Conservation (phyloP, 2,888 invertebrate species). For the Subacronicta megacephala region DNA sequence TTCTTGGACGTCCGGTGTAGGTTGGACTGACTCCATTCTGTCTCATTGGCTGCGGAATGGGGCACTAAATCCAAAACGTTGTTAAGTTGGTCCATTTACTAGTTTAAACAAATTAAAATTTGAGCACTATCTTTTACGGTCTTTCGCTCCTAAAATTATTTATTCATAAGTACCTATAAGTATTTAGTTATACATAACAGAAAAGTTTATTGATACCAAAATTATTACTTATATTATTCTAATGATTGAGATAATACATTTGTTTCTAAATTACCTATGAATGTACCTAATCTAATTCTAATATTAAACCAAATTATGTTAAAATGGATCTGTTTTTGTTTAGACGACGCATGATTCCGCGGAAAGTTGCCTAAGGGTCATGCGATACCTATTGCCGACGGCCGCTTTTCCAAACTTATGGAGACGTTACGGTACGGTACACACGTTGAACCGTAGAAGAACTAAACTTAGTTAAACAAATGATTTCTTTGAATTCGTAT, state of each 20-base stretch:
- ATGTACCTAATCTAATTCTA: neutral
- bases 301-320: neutral
- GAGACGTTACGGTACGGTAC: too few relatives aligned
- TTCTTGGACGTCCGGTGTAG: slow-evolving; percentile 76
- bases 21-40: slow-evolving; percentile 80
- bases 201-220: too few relatives aligned
- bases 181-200: slow-evolving; percentile 3
- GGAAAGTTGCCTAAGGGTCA: neutral
- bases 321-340: neutral
- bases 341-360: too few relatives aligned
- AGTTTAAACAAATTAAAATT: slow-evolving; percentile 37
- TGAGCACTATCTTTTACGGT: slow-evolving; percentile 34
- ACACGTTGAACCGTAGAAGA: neutral
- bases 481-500: too few relatives aligned
- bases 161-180: slow-evolving; percentile 27
- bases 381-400: slow-evolving; percentile 53
- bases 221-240: too few relatives aligned
- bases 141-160: slow-evolving; percentile 8
- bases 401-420: slow-evolving; percentile 50
- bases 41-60: slow-evolving; percentile 64
- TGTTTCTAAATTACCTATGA: too few relatives aligned
- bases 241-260: too few relatives aligned
- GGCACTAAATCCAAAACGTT: slow-evolving; percentile 57
- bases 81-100: slow-evolving; percentile 78
- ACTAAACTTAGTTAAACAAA: too few relatives aligned